Percentiles rank a stretch among this genome's conserved stretches.
These are phyloP conservation scores for Chrysolina oricalcia DNA, from an alignment of 2,888 invertebrate species.

Conservation along the genomic window DNA sequence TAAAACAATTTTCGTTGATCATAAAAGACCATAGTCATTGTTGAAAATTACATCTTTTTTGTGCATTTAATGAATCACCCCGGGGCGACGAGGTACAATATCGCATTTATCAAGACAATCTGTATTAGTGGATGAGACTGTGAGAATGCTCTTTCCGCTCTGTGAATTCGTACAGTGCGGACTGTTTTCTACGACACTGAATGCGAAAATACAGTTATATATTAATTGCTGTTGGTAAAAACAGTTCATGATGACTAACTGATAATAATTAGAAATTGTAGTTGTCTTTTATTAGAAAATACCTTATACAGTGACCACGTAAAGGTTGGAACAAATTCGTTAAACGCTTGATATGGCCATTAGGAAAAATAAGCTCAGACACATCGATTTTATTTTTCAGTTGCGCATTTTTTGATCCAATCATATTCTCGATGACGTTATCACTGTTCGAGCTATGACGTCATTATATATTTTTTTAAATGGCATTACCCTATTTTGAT, in stretches of 20 bases:
- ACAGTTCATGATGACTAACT: background rate
- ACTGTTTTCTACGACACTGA: background rate
- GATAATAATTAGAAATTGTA: background rate
- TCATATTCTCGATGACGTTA: no score
- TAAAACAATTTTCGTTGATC: conserved; percentile 51
- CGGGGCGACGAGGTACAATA: conserved; percentile 20
- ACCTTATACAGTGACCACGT: no score
- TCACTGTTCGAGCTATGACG: no score
- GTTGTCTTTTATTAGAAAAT: background rate
- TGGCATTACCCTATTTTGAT: no score
- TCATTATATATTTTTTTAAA: no score
- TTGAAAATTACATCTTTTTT: conserved; percentile 55
- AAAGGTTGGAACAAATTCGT: no score
- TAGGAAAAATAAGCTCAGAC: no score
- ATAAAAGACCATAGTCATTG: conserved; percentile 53
- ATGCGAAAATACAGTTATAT: conserved; percentile 3
- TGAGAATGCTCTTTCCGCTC: conserved; percentile 19
- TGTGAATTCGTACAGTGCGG: background rate
- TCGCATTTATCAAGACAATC: conserved; percentile 14
- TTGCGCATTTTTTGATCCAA: no score
- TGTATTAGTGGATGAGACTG: conserved; percentile 20
- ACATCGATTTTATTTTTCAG: no score
- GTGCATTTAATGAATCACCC: conserved; percentile 43
- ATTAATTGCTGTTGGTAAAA: background rate
- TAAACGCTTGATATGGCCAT: no score